A percentile compares a stretch with the other conserved stretches of the same genome.
Conservation (phyloP, 2,888 invertebrate genomes). For the Chymomyza fuscimana region DNA sequence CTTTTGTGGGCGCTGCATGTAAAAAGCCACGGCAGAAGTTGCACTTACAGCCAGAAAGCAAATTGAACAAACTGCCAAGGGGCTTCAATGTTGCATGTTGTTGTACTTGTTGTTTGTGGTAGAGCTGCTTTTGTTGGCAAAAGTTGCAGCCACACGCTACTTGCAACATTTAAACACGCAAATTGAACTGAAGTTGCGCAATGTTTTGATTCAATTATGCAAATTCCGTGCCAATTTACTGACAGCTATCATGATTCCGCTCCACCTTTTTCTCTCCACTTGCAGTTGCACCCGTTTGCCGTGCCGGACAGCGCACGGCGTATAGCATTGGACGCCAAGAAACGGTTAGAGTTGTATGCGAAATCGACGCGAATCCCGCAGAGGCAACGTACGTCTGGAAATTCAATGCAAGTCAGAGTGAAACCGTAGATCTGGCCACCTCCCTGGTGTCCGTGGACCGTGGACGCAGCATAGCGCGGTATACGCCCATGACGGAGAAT, state of each 20-base stretch:
- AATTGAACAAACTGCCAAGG: not conserved
- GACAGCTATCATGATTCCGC: conserved; percentile 29
- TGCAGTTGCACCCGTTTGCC: conserved; percentile 87
- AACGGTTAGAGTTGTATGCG: conserved; percentile 85
- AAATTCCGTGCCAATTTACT: conserved; percentile 55
- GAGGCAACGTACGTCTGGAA: conserved; percentile 87
- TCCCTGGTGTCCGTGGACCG: conserved; percentile 83
- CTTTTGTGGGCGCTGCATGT: not conserved
- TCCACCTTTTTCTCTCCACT: not conserved
- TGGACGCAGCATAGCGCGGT: conserved; percentile 84
- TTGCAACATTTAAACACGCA: conserved; percentile 40
- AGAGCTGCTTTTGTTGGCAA: conserved; percentile 5
- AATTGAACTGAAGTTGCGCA: conserved; percentile 55
- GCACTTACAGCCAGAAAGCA: conserved; percentile 17
- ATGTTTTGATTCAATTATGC: conserved; percentile 72
- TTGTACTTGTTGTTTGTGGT: conserved; percentile 15
- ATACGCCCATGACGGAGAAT: conserved; percentile 86
- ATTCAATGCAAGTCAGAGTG: conserved; percentile 86
- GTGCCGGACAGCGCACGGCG: conserved; percentile 84
- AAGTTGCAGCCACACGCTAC: too few relatives aligned
- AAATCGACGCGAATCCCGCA: conserved; percentile 87
- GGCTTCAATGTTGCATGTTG: conserved; percentile 8
- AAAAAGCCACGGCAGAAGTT: not conserved
- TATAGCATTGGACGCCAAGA: conserved; percentile 88
- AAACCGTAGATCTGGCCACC: conserved; percentile 85